Conservation (phyloP, 1,140 invertebrate species). For the Leptinotarsa texana region DNA sequence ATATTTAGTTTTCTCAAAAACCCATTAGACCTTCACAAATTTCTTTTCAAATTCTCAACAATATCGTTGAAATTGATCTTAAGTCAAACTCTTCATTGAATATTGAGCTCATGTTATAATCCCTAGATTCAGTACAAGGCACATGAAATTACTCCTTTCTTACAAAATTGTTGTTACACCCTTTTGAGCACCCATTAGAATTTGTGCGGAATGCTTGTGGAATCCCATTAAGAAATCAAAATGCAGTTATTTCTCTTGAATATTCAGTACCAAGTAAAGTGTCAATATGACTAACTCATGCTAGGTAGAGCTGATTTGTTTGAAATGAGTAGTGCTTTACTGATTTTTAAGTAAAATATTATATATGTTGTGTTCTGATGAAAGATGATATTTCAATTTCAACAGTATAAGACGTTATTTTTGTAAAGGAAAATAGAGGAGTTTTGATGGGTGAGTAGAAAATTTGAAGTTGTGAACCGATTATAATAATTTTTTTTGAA, state of each 20-base stretch:
- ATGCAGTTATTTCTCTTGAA: neutral
- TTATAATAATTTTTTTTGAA: too few species aligned
- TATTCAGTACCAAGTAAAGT: too few species aligned
- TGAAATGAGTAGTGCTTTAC: too few species aligned
- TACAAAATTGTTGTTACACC: slow-evolving; percentile 11
- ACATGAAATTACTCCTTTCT: slow-evolving; percentile 14
- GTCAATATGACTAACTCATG: too few species aligned
- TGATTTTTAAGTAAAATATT: too few species aligned
- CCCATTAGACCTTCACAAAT: neutral
- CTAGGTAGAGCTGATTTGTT: too few species aligned
- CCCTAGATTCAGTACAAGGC: neutral
- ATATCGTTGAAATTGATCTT: slow-evolving; percentile 27
- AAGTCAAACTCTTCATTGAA: slow-evolving; percentile 20
- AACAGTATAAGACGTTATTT: too few species aligned
- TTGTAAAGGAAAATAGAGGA: too few species aligned
- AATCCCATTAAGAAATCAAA: neutral
- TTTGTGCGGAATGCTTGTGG: neutral
- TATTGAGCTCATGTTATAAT: slow-evolving; percentile 24
- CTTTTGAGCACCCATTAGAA: slow-evolving; percentile 2
- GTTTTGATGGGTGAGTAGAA: too few species aligned
- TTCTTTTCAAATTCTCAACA: slow-evolving; percentile 14
- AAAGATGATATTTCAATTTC: too few species aligned
- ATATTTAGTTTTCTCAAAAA: neutral
- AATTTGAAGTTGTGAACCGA: too few species aligned
- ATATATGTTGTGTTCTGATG: too few species aligned